Conservation (phyloP, 1,140 invertebrate species). For the Pogonus chalceus region DNA sequence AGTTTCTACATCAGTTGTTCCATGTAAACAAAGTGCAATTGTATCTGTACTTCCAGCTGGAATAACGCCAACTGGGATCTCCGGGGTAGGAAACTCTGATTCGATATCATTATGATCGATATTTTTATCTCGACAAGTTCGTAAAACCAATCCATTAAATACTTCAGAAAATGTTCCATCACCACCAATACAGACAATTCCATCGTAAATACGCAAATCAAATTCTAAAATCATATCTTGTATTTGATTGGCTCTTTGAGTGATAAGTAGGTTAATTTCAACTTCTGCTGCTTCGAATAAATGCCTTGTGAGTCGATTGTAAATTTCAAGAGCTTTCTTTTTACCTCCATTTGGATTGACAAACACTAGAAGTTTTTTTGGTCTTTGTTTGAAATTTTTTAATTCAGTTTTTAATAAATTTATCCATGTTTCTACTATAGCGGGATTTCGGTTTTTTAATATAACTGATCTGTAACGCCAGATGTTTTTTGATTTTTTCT, state of each 20-base stretch:
- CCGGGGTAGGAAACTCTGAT: conserved; percentile 48
- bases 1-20: conserved; percentile 72
- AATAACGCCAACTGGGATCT: conserved; percentile 50
- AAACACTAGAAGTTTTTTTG: conserved; percentile 64
- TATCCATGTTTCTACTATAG: conserved; percentile 52
- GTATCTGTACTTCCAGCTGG: conserved; percentile 70
- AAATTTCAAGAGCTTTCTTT: conserved; percentile 60
- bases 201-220: conserved; percentile 49
- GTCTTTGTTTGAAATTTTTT: conserved; percentile 44
- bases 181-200: conserved; percentile 73
- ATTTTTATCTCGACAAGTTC: conserved; percentile 37
- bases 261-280: conserved; percentile 52
- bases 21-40: conserved; percentile 69
- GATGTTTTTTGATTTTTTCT: conserved; percentile 44
- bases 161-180: conserved; percentile 84
- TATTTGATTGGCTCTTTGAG: conserved; percentile 68
- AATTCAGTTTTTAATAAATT: conserved; percentile 45
- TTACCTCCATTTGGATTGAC: conserved; percentile 82
- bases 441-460: conserved; percentile 48
- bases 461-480: conserved; percentile 48
- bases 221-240: conserved; percentile 50
- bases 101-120: conserved; percentile 50
- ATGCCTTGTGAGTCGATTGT: conserved; percentile 60
- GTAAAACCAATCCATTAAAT: conserved; percentile 62
- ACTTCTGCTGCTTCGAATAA: conserved; percentile 66